phyloP scores from a whole-genome alignment of 2,113 vertebrate species.

The Callithrix jacchus region DNA sequence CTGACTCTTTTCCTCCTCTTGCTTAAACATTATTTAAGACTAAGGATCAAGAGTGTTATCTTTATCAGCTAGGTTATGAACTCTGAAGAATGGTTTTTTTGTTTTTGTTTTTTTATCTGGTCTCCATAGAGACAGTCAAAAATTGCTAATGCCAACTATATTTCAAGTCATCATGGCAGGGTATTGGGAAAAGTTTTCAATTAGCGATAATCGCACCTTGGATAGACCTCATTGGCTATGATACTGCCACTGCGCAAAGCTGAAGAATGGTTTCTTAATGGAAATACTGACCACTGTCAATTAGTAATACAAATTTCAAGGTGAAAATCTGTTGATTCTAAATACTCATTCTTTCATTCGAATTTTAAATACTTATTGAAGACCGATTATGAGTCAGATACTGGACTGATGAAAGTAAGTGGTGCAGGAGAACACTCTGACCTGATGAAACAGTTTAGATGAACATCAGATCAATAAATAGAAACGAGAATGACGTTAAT shows the following conservation, averaged over 20 bases:
- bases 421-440: conserved; percentile 50
- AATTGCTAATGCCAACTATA: no score
- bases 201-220: no score
- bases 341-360: conserved; percentile 52
- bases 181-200: no score
- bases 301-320: conserved; percentile 51
- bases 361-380: conserved; percentile 54
- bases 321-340: conserved; percentile 55
- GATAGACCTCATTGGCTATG: no score
- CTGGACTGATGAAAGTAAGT: conserved; percentile 34
- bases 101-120: no score
- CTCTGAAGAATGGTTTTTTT: conserved; percentile 7
- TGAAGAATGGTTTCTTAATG: conserved; percentile 33
- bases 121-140: no score
- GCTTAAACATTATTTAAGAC: conserved; percentile 29
- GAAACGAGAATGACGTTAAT: conserved; percentile 54
- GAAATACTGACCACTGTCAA: conserved; percentile 39
- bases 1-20: background rate
- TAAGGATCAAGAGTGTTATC: background rate
- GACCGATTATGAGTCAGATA: conserved; percentile 30
- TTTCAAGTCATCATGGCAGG: no score
- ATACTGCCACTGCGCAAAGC: no score
- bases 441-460: conserved; percentile 59
- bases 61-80: conserved; percentile 30
- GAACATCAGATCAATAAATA: conserved; percentile 57